Evolutionary conservation across 1,140 invertebrate genomes (phyloP).

Genomic region (Teleopsis dalmanni): DNA sequence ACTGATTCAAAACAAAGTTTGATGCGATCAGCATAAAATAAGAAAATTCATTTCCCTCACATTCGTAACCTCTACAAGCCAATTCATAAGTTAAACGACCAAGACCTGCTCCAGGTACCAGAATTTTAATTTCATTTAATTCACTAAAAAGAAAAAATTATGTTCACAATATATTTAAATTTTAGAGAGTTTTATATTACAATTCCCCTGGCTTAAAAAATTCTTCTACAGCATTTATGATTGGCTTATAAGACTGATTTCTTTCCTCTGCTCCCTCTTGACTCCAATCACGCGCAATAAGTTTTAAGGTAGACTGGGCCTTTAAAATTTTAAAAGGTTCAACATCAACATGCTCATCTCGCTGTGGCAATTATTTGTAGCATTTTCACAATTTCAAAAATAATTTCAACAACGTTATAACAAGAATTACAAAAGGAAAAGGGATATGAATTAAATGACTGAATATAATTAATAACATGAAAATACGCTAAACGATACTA

Average conservation of each 20-base stretch:
- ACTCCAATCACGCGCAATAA: constrained; percentile 95
- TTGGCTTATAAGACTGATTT: constrained; percentile 80
- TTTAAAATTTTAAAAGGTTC: constrained; percentile 48
- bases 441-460: constrained; percentile 3
- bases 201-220: constrained; percentile 58
- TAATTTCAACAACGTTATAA: no score
- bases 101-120: constrained; percentile 92
- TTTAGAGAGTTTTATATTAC: constrained; percentile 17
- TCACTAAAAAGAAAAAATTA: constrained; percentile 36
- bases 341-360: constrained; percentile 28
- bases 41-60: constrained; percentile 96
- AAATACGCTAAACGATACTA: neutral
- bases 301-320: constrained; percentile 88
- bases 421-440: constrained; percentile 14
- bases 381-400: no score
- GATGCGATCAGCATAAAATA: constrained; percentile 96
- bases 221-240: constrained; percentile 73
- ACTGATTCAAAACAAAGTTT: constrained; percentile 91
- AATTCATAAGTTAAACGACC: constrained; percentile 91
- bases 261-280: constrained; percentile 73
- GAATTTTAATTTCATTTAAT: constrained; percentile 58
- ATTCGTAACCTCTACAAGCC: constrained; percentile 76
- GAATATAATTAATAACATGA: neutral
- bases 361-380: constrained; percentile 7
- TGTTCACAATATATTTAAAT: neutral